These are phyloP conservation scores for Sarcophaga rosellei DNA, from an alignment of 2,888 invertebrate species.

Conservation along the genomic window DNA sequence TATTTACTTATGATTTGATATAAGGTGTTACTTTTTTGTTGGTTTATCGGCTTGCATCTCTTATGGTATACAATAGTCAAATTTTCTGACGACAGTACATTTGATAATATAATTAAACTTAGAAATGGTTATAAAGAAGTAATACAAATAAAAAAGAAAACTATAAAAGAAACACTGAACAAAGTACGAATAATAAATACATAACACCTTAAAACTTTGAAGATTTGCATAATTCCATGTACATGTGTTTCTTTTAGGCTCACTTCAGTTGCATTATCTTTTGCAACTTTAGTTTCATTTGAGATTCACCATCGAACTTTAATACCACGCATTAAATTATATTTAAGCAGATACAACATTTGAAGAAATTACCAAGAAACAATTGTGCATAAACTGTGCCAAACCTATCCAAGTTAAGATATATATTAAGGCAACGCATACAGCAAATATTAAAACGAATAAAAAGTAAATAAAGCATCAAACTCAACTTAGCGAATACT, in stretches of 20 bases:
- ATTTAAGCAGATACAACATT: not conserved
- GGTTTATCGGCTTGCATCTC: too few relatives aligned
- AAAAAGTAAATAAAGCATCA: not conserved
- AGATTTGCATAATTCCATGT: too few relatives aligned
- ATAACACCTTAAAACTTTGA: too few relatives aligned
- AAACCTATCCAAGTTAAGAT: conserved; percentile 38
- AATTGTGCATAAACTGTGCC: conserved; percentile 52
- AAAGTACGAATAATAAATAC: too few relatives aligned
- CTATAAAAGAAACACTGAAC: too few relatives aligned
- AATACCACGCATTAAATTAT: not conserved
- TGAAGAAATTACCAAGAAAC: conserved; percentile 2
- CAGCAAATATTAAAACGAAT: not conserved
- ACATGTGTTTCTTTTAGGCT: not conserved
- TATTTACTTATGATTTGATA: too few relatives aligned
- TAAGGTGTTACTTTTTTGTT: too few relatives aligned
- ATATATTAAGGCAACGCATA: not conserved
- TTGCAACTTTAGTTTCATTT: not conserved
- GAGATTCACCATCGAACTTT: not conserved
- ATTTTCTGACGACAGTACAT: not conserved
- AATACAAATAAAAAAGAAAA: too few relatives aligned
- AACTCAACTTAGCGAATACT: too few relatives aligned
- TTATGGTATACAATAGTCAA: too few relatives aligned
- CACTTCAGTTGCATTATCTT: not conserved
- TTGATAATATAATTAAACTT: conserved; percentile 24
- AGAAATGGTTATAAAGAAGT: conserved; percentile 34